Evolutionary conservation across 2,797 vertebrate species (phyloP).

Genomic region (Anguilla obscura): DNA sequence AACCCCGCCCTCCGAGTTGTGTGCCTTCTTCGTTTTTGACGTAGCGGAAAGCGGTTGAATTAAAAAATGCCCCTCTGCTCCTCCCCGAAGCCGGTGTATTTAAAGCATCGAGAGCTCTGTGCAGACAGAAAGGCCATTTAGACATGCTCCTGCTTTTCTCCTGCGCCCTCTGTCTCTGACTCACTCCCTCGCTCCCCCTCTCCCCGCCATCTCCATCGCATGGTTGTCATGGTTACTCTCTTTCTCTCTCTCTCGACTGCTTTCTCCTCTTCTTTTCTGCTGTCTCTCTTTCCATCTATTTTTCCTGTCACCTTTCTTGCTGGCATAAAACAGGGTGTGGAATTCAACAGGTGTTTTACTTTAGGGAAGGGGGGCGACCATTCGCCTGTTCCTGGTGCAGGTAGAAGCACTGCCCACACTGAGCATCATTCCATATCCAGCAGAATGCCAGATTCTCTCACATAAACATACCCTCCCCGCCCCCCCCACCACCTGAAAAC

Average conservation of each 20-base stretch:
- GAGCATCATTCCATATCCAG: neutral
- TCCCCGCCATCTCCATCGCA: conserved; percentile 22
- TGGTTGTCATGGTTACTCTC: conserved; percentile 35
- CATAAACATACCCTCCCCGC: neutral
- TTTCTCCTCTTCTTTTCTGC: neutral
- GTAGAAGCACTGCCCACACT: neutral
- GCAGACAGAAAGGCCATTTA: conserved; percentile 6
- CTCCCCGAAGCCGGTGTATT: neutral
- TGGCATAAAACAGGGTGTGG: neutral
- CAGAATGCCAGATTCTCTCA: neutral
- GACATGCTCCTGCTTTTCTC: neutral
- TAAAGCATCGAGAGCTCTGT: neutral
- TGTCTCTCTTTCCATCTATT: neutral
- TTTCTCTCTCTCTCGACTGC: neutral
- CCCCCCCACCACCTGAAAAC: neutral
- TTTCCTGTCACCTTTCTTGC: neutral
- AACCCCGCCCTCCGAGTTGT: neutral
- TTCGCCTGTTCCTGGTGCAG: neutral
- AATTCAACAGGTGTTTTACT: neutral
- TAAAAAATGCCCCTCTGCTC: neutral
- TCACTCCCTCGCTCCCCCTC: neutral
- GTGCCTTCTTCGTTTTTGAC: neutral
- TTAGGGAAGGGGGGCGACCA: neutral
- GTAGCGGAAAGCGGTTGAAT: neutral
- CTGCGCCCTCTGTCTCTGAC: neutral